phyloP scores from a whole-genome alignment of 2,113 vertebrate genomes.

The Megalops atlanticus region DNA sequence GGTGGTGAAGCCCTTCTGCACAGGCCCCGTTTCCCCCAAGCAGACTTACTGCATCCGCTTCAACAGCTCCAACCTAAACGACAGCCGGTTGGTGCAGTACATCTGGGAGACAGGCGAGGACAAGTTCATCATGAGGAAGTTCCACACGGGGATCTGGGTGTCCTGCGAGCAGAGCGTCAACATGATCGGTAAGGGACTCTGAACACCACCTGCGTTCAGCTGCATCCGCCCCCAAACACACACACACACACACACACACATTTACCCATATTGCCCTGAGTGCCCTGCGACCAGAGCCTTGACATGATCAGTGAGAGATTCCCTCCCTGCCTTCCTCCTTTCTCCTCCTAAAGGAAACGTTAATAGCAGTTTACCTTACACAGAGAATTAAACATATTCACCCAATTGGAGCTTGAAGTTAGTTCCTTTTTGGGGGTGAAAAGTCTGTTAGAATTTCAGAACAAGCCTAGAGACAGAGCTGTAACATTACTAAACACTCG shows the following conservation, averaged over 20 bases:
- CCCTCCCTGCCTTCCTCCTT: not conserved
- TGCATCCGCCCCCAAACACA: not conserved
- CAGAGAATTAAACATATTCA: no score
- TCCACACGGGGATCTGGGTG: slow-evolving; percentile 89
- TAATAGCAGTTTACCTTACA: not conserved
- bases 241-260: not conserved
- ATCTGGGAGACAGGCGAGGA: slow-evolving; percentile 88
- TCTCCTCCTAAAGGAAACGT: not conserved
- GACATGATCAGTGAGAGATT: no score
- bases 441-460: no score
- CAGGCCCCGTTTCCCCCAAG: slow-evolving; percentile 54
- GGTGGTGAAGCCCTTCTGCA: slow-evolving; percentile 84
- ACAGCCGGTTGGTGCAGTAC: slow-evolving; percentile 78
- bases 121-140: slow-evolving; percentile 79
- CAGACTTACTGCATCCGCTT: slow-evolving; percentile 75
- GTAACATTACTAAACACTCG: no score
- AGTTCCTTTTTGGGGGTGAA: no score
- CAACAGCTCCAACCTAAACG: slow-evolving; percentile 69
- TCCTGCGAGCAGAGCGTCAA: slow-evolving; percentile 83
- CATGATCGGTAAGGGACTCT: slow-evolving; percentile 72
- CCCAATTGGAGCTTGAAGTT: no score
- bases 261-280: not conserved
- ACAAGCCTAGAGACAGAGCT: no score
- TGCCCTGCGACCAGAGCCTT: no score
- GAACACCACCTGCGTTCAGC: not conserved